A percentile compares a stretch with the other conserved stretches of the same genome.
phyloP scores from a whole-genome alignment of 1,140 invertebrate species.

The Zaprionus africanus region DNA sequence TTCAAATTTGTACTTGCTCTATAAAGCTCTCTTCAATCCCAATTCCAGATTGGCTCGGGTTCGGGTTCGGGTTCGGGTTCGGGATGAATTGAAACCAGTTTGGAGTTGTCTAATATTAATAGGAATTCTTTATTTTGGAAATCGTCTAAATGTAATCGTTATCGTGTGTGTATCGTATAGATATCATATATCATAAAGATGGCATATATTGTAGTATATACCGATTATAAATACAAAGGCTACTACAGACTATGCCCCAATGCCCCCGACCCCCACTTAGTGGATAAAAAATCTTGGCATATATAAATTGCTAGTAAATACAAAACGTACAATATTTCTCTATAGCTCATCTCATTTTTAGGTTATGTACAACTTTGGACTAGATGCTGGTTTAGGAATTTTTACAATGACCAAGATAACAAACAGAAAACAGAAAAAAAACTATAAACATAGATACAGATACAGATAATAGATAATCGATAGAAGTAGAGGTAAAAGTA shows the following conservation, averaged over 20 bases:
- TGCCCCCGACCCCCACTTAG: not conserved
- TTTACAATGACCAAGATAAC: constrained; percentile 49
- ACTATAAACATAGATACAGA: not conserved
- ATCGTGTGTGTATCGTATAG: constrained; percentile 2
- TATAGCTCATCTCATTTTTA: constrained; percentile 25
- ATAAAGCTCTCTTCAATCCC: not conserved
- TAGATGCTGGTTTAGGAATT: constrained; percentile 65
- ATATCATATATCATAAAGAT: not conserved
- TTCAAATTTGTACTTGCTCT: constrained; percentile 22
- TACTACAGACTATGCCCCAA: constrained; percentile 27
- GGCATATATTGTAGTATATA: not conserved
- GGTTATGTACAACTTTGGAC: constrained; percentile 71
- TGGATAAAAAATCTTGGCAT: constrained; percentile 23
- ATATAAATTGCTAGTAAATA: constrained; percentile 37
- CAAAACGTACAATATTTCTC: constrained; percentile 17
- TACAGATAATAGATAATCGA: not conserved
- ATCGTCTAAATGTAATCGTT: constrained; percentile 45
- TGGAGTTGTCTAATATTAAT: constrained; percentile 41
- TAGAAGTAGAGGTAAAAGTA: constrained; percentile 11
- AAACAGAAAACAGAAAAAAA: constrained; percentile 9
- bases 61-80: too few species aligned
- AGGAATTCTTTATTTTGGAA: constrained; percentile 77
- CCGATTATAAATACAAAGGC: constrained; percentile 31
- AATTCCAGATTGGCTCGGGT: too few species aligned
- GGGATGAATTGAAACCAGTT: not conserved